Base-by-base conservation (phyloP, 35 echinoderm and acorn worm genomes). In the Heliocidaris tuberculata region DNA sequence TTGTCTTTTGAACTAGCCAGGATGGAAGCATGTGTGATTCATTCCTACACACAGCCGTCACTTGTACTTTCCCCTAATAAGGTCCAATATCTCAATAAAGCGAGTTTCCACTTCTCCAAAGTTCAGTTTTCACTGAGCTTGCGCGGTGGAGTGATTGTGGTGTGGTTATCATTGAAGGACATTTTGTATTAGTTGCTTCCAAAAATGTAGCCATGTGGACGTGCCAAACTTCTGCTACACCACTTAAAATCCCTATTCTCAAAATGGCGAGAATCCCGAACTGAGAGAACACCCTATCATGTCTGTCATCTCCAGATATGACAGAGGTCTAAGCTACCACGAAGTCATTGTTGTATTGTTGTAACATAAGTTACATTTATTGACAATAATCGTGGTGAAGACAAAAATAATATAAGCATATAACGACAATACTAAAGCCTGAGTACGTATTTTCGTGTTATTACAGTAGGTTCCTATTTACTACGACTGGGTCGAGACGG, bases 31-130 rank as follows among this genome's bases (percentile, higher is more conserved):
- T 78, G 65, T 78, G 65, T 78, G 65, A 78, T 78, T 78, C 65
- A 78, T 78, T 78, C 65, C n/a, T n/a, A 78, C 17, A 24, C 87
- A 42, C 87, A 48, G 31, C 87, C 87, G 87, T 89, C 87, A 89
- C 87, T 89, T 89, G 31, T 24, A 48, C 87, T 89, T 89, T 89
- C 31, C 85, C 87, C 32, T 89, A 89, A 89, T 89, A 89, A 89
- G 87, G 87, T 42, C 87, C 47, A 42, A 32, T 89, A 89, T 89
- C 87, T 89, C 87, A 89, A 89, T 89, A 89, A 2, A 47, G 31
- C 29, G 17, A 17, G 31, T 48, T 89, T 89, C 65, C 65, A 78
- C 65, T 78, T n/a, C 7, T 8, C 21, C 65, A 27, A 78, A n/a
- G 6, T 78, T 4, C 27, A 13, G 21, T 24, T 19, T 78, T n/a